Percentiles rank a stretch among this genome's conserved stretches.
Conservation (phyloP, 2,797 vertebrate genomes). For the Ficedula albicollis region DNA sequence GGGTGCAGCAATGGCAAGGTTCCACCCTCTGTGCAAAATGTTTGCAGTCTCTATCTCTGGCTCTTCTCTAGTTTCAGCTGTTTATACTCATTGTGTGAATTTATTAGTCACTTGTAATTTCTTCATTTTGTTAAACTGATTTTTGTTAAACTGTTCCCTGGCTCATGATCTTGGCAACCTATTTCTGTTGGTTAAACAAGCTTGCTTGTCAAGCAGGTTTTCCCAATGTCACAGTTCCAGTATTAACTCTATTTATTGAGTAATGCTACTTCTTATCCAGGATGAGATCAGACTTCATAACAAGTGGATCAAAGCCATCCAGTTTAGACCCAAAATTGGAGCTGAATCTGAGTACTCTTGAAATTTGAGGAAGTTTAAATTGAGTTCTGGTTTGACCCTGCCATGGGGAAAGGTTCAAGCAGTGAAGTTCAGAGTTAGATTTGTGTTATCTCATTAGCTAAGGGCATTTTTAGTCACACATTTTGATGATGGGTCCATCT, state of each 20-base stretch:
- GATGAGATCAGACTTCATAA: constrained; percentile 63
- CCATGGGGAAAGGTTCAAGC: background rate
- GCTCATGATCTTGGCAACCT: constrained; percentile 44
- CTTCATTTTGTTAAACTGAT: constrained; percentile 37
- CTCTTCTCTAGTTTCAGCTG: constrained; percentile 36
- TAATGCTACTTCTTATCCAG: constrained; percentile 53
- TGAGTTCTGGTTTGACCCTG: constrained; percentile 2
- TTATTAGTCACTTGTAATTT: constrained; percentile 62
- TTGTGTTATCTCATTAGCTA: background rate
- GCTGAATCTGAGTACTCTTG: constrained; percentile 4
- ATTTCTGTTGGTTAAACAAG: constrained; percentile 58
- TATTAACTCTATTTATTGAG: constrained; percentile 42
- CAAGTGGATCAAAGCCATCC: constrained; percentile 47
- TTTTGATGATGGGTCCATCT: background rate
- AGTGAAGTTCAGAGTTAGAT: background rate
- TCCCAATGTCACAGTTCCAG: constrained; percentile 49
- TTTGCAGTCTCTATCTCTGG: background rate
- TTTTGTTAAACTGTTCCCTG: constrained; percentile 55
- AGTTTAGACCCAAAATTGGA: constrained; percentile 18
- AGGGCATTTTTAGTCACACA: background rate
- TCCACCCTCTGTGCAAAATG: background rate
- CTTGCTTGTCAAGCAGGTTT: constrained; percentile 61
- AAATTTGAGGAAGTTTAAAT: constrained; percentile 29
- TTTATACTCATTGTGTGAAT: constrained; percentile 30
- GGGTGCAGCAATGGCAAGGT: background rate